phyloP scores from a whole-genome alignment of 2,797 vertebrate species.

The Otolemur crassicaudatus region DNA sequence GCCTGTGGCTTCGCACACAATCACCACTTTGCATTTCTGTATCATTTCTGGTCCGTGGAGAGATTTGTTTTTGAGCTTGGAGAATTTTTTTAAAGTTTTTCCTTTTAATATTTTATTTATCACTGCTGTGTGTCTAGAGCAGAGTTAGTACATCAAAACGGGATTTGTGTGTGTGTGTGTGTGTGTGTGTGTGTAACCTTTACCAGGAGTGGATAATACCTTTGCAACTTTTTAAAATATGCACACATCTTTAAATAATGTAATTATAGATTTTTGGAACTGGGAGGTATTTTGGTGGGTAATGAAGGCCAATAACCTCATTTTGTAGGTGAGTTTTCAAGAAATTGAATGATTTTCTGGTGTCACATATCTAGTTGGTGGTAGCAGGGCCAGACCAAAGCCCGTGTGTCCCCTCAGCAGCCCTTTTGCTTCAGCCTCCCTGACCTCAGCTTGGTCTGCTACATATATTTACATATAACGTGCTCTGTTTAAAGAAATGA shows the following conservation, averaged over 20 bases:
- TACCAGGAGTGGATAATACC: conserved; percentile 51
- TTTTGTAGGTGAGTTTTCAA: conserved; percentile 53
- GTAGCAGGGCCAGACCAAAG: not conserved
- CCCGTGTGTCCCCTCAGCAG: not conserved
- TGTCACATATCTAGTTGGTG: not conserved
- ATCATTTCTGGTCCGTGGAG: conserved; percentile 39
- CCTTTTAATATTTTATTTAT: conserved; percentile 70
- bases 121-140: conserved; percentile 32
- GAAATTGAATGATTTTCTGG: conserved; percentile 52
- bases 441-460: not conserved
- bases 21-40: conserved; percentile 35
- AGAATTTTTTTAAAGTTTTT: conserved; percentile 15
- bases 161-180: not conserved
- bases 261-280: conserved; percentile 43
- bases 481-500: conserved; percentile 26
- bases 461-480: not conserved
- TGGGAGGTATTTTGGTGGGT: conserved; percentile 57
- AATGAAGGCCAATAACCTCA: conserved; percentile 47
- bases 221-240: conserved; percentile 51
- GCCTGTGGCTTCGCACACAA: not conserved
- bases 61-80: conserved; percentile 48
- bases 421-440: not conserved
- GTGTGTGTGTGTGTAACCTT: not conserved
- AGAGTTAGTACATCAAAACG: conserved; percentile 14
- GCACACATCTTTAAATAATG: conserved; percentile 1